These are phyloP conservation scores for Bruchidius siliquastri DNA, from an alignment of 2,888 invertebrate species.

Conservation along the genomic window DNA sequence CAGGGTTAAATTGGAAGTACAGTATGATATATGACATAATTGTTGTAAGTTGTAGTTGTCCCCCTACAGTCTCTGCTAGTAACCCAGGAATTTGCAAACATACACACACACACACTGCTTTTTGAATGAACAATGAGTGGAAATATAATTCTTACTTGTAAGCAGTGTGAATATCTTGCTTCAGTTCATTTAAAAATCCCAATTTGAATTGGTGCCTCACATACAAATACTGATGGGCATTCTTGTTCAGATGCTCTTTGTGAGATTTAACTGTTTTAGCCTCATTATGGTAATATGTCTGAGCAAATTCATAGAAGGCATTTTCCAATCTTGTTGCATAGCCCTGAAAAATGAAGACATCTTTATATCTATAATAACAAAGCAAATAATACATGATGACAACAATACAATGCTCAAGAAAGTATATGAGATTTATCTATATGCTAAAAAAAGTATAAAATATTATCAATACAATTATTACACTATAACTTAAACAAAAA, in stretches of 20 bases:
- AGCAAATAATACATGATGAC: no score
- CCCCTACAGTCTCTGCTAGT: no score
- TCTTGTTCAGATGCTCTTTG: constrained; percentile 85
- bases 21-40: no score
- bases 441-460: neutral
- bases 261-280: constrained; percentile 82
- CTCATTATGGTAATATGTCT: constrained; percentile 87
- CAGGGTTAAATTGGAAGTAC: no score
- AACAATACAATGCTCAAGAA: no score
- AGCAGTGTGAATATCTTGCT: constrained; percentile 82
- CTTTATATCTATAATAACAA: neutral
- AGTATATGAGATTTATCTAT: no score
- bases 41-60: no score
- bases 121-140: no score
- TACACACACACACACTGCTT: no score
- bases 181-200: constrained; percentile 90
- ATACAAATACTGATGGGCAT: constrained; percentile 85
- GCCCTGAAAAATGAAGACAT: constrained; percentile 35
- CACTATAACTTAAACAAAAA: no score
- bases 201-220: constrained; percentile 96
- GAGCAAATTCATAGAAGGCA: constrained; percentile 89
- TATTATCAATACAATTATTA: no score
- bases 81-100: no score
- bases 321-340: constrained; percentile 78
- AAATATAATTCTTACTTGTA: constrained; percentile 66